phyloP scores from a whole-genome alignment of 1,140 invertebrate species.

The Drosophila kurseongensis region DNA sequence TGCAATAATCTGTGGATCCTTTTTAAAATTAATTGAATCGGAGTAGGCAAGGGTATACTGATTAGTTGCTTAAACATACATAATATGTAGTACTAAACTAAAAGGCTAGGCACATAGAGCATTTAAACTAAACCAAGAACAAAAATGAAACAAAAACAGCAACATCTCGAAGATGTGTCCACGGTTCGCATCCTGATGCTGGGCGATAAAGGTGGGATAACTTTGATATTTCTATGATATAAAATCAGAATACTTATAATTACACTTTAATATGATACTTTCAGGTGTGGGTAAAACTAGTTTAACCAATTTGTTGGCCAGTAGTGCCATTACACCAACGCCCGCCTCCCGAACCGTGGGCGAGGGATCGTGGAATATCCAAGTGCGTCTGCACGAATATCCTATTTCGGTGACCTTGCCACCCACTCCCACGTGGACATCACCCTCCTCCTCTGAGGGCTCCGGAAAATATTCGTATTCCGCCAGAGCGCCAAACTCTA shows the following conservation, averaged over 20 bases:
- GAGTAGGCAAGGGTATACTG: constrained; percentile 6
- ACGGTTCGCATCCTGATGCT: constrained; percentile 56
- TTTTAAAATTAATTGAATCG: background rate
- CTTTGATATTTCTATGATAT: too few species aligned
- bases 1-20: background rate
- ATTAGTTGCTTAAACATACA: background rate
- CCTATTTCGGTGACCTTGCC: constrained; percentile 14
- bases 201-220: constrained; percentile 48
- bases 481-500: too few species aligned
- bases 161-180: constrained; percentile 21
- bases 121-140: background rate
- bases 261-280: background rate
- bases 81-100: background rate
- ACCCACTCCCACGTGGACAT: constrained; percentile 52
- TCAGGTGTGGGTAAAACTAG: constrained; percentile 62
- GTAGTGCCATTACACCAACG: constrained; percentile 49
- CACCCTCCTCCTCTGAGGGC: constrained; percentile 34
- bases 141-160: constrained; percentile 7
- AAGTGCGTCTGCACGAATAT: constrained; percentile 62
- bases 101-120: background rate
- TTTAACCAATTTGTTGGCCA: constrained; percentile 59
- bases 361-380: constrained; percentile 42
- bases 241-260: background rate
- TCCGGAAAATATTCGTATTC: background rate
- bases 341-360: constrained; percentile 30